Percentiles rank a stretch among this genome's conserved stretches.
Evolutionary conservation across 2,113 vertebrate genomes (phyloP).

Genomic region (Phrynosoma platyrhinos): DNA sequence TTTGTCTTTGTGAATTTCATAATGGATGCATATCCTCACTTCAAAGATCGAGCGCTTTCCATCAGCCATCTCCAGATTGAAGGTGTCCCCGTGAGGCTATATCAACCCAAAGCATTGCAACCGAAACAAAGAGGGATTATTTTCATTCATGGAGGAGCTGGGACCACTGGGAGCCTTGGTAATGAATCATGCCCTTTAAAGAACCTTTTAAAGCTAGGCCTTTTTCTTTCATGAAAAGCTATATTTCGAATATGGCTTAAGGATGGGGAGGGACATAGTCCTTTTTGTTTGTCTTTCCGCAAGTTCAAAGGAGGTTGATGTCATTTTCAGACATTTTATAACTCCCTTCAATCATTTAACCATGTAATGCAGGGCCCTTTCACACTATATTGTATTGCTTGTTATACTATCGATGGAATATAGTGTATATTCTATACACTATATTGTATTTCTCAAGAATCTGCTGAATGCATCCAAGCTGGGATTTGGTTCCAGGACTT

Average conservation of each 20-base stretch:
- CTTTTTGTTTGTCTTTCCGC: not conserved
- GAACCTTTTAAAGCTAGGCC: no score
- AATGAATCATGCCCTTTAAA: not conserved
- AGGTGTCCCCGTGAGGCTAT: constrained; percentile 74
- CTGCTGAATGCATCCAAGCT: no score
- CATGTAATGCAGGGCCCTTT: no score
- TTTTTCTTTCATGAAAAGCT: not conserved
- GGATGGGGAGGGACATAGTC: no score
- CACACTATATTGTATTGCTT: no score
- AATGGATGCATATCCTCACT: accelerated
- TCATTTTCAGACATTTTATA: not conserved
- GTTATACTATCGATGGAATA: no score
- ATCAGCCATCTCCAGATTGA: constrained; percentile 73
- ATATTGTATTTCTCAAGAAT: no score
- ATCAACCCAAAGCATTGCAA: constrained; percentile 67
- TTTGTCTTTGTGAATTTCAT: not conserved
- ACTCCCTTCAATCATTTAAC: not conserved
- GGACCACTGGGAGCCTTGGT: not conserved
- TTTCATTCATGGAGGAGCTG: not conserved
- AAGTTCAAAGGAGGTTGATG: not conserved
- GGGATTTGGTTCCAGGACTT: no score
- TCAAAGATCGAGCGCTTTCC: constrained; percentile 47
- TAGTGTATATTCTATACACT: no score
- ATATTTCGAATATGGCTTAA: not conserved
- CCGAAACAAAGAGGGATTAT: not conserved